Percentiles rank a stretch among this genome's conserved stretches.
Conservation (phyloP, 2,113 vertebrate genomes). For the Chunga burmeisteri region DNA sequence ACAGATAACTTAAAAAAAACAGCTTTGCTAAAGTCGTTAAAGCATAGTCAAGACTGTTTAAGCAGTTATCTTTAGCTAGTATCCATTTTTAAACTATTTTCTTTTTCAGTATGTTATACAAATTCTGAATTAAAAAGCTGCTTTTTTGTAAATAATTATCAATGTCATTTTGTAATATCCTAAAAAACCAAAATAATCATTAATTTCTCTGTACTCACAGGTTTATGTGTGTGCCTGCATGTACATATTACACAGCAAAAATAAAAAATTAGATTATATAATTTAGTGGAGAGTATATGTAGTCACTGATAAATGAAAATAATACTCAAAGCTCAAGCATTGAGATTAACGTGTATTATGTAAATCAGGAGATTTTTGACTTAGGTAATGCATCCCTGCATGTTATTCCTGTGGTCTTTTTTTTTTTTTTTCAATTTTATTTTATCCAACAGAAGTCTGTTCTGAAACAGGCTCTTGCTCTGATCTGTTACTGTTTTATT, state of each 20-base stretch:
- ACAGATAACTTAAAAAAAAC: background rate
- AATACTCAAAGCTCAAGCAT: background rate
- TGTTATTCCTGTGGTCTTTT: background rate
- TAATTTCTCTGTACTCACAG: background rate
- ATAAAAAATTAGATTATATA: background rate
- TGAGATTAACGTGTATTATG: background rate
- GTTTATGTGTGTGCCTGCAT: background rate
- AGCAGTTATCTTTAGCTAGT: background rate
- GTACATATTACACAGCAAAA: background rate
- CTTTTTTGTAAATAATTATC: background rate
- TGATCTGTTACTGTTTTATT: background rate
- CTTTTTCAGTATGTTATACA: background rate
- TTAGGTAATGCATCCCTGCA: background rate
- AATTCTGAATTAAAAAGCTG: background rate
- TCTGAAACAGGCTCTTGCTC: background rate
- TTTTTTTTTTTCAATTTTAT: background rate
- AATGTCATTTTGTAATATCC: background rate
- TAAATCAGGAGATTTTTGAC: background rate
- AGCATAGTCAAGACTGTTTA: background rate
- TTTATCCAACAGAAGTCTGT: background rate
- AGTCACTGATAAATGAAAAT: background rate
- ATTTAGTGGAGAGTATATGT: background rate
- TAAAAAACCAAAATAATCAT: background rate
- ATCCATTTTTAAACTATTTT: background rate
- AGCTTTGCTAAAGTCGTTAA: background rate